Percentiles rank a stretch among this genome's conserved stretches.
phyloP scores from a whole-genome alignment of 2,888 invertebrate species.

The Cryptus viduatorius region DNA sequence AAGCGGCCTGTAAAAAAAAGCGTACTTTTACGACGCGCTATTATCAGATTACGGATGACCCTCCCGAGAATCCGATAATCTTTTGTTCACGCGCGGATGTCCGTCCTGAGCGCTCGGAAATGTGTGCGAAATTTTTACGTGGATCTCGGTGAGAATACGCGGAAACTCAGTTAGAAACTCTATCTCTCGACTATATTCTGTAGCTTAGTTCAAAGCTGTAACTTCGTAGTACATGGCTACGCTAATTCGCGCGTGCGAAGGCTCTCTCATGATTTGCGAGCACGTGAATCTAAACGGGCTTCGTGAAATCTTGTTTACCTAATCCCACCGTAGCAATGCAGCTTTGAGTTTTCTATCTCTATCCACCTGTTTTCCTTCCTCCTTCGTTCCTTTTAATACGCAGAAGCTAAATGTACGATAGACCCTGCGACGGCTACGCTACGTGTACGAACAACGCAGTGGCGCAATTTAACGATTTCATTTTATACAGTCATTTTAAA shows the following conservation, averaged over 20 bases:
- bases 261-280: conserved; percentile 56
- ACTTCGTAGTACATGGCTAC: conserved; percentile 10
- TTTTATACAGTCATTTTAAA: not conserved
- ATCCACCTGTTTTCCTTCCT: conserved; percentile 20
- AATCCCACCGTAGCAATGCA: conserved; percentile 71
- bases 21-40: not conserved
- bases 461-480: conserved; percentile 24
- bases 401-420: not conserved
- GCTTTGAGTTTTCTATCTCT: conserved; percentile 40
- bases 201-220: conserved; percentile 13
- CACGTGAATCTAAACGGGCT: conserved; percentile 67
- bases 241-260: conserved; percentile 39
- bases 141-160: not conserved
- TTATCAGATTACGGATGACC: conserved; percentile 26
- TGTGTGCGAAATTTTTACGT: not conserved
- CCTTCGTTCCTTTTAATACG: not conserved
- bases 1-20: not conserved
- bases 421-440: not conserved
- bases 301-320: conserved; percentile 78
- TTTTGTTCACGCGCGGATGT: conserved; percentile 1
- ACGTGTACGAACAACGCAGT: not conserved
- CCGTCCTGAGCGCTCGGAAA: not conserved
- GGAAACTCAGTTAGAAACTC: conserved; percentile 33
- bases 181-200: conserved; percentile 1
- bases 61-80: conserved; percentile 35